phyloP scores from a whole-genome alignment of 2,888 invertebrate genomes.

The Lithophane ornitopus region DNA sequence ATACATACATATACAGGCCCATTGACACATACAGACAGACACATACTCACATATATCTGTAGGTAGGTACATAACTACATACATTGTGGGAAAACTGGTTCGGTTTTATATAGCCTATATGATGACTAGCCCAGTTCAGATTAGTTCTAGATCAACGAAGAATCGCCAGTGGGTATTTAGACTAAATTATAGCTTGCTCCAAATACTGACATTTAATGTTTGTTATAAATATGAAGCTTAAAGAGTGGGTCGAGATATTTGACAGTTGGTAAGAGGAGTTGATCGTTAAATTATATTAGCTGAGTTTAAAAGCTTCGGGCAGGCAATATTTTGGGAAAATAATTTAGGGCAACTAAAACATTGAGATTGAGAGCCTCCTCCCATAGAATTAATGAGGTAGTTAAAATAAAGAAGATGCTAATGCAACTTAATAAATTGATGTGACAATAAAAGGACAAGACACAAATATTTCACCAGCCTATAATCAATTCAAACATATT shows the following conservation, averaged over 20 bases:
- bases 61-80: constrained; percentile 12
- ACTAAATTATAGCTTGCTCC: constrained; percentile 59
- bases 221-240: constrained; percentile 35
- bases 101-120: constrained; percentile 23
- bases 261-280: constrained; percentile 37
- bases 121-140: constrained; percentile 26
- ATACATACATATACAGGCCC: constrained; percentile 36
- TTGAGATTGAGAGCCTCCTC: background rate
- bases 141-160: constrained; percentile 46
- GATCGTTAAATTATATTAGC: constrained; percentile 40
- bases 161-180: constrained; percentile 53
- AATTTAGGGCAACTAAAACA: background rate
- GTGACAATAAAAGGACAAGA: background rate
- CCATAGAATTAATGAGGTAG: constrained; percentile 1
- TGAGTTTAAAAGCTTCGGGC: constrained; percentile 22
- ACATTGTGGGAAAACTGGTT: constrained; percentile 48
- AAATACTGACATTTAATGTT: constrained; percentile 57
- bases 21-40: constrained; percentile 39
- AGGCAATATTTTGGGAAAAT: constrained; percentile 15
- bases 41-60: background rate
- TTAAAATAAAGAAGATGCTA: constrained; percentile 2
- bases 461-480: background rate
- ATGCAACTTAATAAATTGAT: background rate
- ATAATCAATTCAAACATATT: background rate
- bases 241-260: constrained; percentile 43